Conservation (phyloP, 2,888 invertebrate species). For the Capitulum mitella region DNA sequence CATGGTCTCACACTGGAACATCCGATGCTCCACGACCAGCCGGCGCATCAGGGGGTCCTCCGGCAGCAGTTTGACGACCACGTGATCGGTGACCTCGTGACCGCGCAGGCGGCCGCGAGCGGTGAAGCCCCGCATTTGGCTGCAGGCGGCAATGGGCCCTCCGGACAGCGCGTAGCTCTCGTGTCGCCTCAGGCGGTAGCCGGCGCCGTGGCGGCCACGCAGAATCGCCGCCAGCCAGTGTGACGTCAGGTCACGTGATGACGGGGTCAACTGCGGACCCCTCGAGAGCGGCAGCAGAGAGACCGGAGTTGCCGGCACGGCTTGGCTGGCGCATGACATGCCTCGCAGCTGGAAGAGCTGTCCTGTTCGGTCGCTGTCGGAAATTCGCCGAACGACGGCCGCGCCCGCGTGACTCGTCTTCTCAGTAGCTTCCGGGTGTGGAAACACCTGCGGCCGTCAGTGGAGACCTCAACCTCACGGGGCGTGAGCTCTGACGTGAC, state of each 20-base stretch:
- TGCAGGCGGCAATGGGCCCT: background rate
- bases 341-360: too few species aligned
- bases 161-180: background rate
- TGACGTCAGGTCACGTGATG: background rate
- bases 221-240: background rate
- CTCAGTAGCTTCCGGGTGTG: too few species aligned
- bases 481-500: too few species aligned
- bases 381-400: too few species aligned
- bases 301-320: background rate
- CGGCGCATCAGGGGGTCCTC: background rate
- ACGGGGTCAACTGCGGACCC: background rate
- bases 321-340: background rate
- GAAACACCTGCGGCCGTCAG: too few species aligned
- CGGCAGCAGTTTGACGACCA: slow-evolving; percentile 16
- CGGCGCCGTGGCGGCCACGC: background rate
- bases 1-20: background rate
- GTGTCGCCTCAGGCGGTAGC: background rate
- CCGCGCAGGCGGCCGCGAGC: background rate
- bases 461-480: too few species aligned
- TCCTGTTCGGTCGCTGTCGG: too few species aligned
- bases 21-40: background rate
- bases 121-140: background rate
- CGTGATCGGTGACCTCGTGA: background rate
- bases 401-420: too few species aligned
- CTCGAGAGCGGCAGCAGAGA: background rate